These are phyloP conservation scores for Drosophila obscura DNA, from an alignment of 1,140 invertebrate species.

Conservation along the genomic window DNA sequence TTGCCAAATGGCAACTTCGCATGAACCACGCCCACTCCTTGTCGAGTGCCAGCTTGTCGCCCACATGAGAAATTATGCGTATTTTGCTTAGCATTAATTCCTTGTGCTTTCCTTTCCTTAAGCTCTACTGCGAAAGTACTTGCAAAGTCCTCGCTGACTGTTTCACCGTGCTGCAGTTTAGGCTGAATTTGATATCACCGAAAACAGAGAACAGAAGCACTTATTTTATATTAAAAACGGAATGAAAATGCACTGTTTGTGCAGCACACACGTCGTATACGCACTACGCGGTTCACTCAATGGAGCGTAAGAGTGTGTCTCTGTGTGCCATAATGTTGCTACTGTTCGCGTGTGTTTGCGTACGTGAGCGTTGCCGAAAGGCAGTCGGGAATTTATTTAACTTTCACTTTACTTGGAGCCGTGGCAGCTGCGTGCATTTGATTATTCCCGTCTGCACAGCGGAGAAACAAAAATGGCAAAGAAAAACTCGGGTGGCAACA, in stretches of 20 bases:
- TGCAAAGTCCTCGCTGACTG: not conserved
- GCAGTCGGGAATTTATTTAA: conserved; percentile 38
- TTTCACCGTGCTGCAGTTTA: not conserved
- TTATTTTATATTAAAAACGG: conserved; percentile 15
- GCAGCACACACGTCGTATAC: conserved; percentile 39
- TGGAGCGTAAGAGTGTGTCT: conserved; percentile 1
- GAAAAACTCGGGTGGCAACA: conserved; percentile 33
- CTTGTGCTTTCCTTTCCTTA: too few relatives aligned
- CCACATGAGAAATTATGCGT: conserved; percentile 40
- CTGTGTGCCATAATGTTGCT: conserved; percentile 4
- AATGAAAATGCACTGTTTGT: conserved; percentile 13
- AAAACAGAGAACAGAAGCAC: conserved; percentile 25
- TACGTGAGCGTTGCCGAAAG: conserved; percentile 15
- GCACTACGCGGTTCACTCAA: conserved; percentile 6
- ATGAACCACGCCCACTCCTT: conserved; percentile 37
- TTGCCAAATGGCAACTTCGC: conserved; percentile 44
- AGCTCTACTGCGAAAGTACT: not conserved
- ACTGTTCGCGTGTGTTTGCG: conserved; percentile 11
- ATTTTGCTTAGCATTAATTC: conserved; percentile 24
- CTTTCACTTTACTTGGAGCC: conserved; percentile 43
- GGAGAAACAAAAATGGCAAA: conserved; percentile 1
- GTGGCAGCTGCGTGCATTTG: conserved; percentile 41
- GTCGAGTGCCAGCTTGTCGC: conserved; percentile 6
- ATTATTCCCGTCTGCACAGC: conserved; percentile 32
- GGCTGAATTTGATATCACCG: conserved; percentile 12